Evolutionary conservation across 2,797 vertebrate species (phyloP).

Genomic region (Brotula barbata): DNA sequence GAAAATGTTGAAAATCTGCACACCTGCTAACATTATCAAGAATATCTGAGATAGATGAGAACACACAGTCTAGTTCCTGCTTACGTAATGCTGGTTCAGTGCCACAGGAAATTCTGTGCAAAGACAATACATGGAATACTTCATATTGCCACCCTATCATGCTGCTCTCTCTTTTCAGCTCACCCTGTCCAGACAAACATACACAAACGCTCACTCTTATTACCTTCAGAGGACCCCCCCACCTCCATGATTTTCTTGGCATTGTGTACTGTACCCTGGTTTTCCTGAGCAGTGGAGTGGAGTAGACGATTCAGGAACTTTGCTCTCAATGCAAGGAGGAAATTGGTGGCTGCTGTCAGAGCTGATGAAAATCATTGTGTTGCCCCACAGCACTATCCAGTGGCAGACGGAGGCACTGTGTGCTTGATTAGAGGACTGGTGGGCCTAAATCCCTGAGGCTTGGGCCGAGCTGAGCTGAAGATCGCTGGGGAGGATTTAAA

Average conservation of each 20-base stretch:
- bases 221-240: constrained; percentile 30
- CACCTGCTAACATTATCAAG: no score
- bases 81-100: no score
- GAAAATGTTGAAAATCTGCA: no score
- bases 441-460: constrained; percentile 79
- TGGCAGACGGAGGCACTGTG: constrained; percentile 50
- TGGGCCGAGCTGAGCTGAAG: constrained; percentile 77
- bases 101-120: no score
- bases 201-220: not conserved
- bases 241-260: constrained; percentile 17
- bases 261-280: not conserved
- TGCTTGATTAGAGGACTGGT: constrained; percentile 76
- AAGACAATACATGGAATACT: no score
- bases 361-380: not conserved
- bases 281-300: not conserved
- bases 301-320: no score
- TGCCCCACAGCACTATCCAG: constrained; percentile 55
- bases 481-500: constrained; percentile 82
- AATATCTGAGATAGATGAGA: no score
- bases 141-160: constrained; percentile 10
- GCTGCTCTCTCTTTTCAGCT: not conserved
- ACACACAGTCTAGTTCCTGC: no score
- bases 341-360: no score
- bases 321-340: no score
- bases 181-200: constrained; percentile 3